Base-by-base conservation (phyloP, 2,888 invertebrate species). In the Limenitis camilla region DNA sequence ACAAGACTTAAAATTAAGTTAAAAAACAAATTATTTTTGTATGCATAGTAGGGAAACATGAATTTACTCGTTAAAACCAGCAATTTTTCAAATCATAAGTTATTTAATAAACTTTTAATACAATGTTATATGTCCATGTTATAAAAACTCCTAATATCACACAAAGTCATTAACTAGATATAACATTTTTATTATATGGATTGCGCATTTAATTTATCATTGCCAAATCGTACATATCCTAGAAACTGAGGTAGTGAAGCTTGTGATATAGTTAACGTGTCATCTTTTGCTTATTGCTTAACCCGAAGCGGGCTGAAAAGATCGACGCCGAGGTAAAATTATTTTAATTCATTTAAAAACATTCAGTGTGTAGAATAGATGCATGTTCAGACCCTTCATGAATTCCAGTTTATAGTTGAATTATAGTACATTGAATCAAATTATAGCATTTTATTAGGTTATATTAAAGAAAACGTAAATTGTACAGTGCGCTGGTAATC, bases 261-360 rank as follows among this genome's bases (percentile, higher is more conserved):
- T 69, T 68, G 64, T 50, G 42, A 41, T 60, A 68, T 67, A 66
- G 74, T 74, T 81, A 78, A 82, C 40, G 64, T 67, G 64, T 64
- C 69, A 64, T 76, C 69, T 79, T 83, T 69, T 82, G 83, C 82
- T 82, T 86, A 67, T 78, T 71, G 83, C 84, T 85, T 83, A 64
- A 66, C 63, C 64, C 66, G 73, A 81, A 87, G 87, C 74, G 87
- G 85, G 73, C 83, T 87, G 81, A 86, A 85, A 82, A 71, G 85
- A 68, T 82, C 83, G 53, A 78, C 79, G 58, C 72, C 81, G 74
- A 87, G 87, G 87, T 87, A 87, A 83, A 67, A 50, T 53, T 52
- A 43, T 49, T 62, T 54, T 53, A 52, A 59, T 51, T 57, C 49
- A 59, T 52, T 53, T 50, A 59, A 46, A 36, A 27, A 50, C 33